Percentiles rank a stretch among this genome's conserved stretches.
Conservation (phyloP, 2,888 invertebrate species). For the Fragum whitleyi region DNA sequence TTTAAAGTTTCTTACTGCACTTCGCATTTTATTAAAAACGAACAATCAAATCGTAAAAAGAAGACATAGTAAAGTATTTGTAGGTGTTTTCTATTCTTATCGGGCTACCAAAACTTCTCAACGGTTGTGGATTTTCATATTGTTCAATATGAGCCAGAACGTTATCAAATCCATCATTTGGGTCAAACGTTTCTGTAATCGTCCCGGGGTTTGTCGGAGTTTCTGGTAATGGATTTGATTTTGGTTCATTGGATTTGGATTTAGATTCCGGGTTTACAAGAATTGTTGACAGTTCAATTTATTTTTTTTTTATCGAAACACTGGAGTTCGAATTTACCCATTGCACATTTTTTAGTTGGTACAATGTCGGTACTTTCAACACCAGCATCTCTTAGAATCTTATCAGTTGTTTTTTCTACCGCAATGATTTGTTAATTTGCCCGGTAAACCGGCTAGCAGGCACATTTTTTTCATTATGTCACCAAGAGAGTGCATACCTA, state of each 20-base stretch:
- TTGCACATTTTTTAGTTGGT: not conserved
- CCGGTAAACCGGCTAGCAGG: not conserved
- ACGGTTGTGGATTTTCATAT: too few species aligned
- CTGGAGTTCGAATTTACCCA: not conserved
- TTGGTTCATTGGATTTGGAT: too few species aligned
- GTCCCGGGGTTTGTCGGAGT: too few species aligned
- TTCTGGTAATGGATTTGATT: too few species aligned
- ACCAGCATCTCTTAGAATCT: not conserved
- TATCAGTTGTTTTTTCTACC: not conserved
- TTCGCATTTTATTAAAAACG: too few species aligned
- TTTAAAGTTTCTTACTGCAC: too few species aligned
- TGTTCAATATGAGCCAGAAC: too few species aligned
- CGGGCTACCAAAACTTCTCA: too few species aligned
- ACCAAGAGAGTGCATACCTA: not conserved
- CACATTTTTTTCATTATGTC: not conserved
- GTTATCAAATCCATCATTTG: conserved; percentile 2
- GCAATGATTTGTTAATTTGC: not conserved
- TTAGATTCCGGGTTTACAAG: not conserved
- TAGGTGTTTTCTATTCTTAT: too few species aligned
- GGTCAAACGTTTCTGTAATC: not conserved
- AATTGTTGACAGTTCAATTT: not conserved
- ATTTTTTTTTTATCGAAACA: not conserved
- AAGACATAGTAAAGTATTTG: too few species aligned
- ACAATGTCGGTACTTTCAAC: not conserved
- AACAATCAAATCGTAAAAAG: too few species aligned